Percentiles rank a stretch among this genome's conserved stretches.
phyloP scores from a whole-genome alignment of 2,797 vertebrate genomes.

The Sebastes matsubarae region DNA sequence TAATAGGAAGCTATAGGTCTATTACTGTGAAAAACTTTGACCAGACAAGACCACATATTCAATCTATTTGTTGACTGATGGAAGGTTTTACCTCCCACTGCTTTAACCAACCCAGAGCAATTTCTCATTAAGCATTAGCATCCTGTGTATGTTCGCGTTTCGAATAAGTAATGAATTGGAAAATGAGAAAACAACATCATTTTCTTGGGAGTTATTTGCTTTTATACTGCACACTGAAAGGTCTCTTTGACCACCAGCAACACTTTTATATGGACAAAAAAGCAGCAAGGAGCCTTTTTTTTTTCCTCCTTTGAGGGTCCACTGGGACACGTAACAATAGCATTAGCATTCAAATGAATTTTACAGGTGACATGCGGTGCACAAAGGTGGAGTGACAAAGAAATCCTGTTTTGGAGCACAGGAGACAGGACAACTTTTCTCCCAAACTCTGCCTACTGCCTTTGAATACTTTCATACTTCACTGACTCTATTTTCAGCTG shows the following conservation, averaged over 20 bases:
- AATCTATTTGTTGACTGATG: neutral
- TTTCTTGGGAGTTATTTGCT: slow-evolving; percentile 14
- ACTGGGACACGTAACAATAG: slow-evolving; percentile 44
- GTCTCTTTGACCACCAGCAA: slow-evolving; percentile 4
- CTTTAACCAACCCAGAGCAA: neutral
- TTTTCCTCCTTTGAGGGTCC: neutral
- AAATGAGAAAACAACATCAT: slow-evolving; percentile 14
- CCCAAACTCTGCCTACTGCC: slow-evolving; percentile 34
- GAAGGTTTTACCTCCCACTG: neutral
- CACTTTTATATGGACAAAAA: slow-evolving; percentile 29
- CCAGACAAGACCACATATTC: neutral
- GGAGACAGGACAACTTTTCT: slow-evolving; percentile 30
- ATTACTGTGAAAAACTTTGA: slow-evolving; percentile 21
- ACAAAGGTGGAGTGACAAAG: slow-evolving; percentile 58
- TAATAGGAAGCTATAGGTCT: neutral
- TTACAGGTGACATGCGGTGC: slow-evolving; percentile 65
- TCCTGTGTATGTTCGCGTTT: slow-evolving; percentile 4
- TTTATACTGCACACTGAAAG: neutral
- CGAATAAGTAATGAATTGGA: slow-evolving; percentile 9
- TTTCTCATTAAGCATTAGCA: slow-evolving; percentile 9
- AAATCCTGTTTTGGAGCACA: slow-evolving; percentile 30
- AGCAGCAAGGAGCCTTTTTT: neutral
- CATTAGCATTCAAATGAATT: slow-evolving; percentile 70
- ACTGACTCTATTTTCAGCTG: slow-evolving; percentile 54
- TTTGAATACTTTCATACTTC: slow-evolving; percentile 60